Conservation (phyloP, 2,888 invertebrate genomes). For the Malthinus flaveolus region DNA sequence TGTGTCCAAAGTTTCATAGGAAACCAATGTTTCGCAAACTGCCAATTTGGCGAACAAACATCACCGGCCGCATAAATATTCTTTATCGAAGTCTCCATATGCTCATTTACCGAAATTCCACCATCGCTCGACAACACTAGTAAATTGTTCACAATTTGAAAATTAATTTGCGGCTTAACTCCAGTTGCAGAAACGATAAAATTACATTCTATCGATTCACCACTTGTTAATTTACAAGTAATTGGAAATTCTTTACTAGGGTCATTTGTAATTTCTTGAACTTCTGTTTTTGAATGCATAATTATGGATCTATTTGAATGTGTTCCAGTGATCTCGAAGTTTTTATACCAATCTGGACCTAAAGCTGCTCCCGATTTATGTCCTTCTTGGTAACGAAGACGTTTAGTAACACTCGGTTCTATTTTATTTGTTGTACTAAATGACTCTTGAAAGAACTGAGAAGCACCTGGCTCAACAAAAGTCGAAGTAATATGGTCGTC, state of each 20-base stretch:
- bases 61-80: conserved; percentile 96
- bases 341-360: conserved; percentile 94
- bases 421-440: conserved; percentile 40
- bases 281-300: conserved; percentile 66
- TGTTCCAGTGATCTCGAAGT: conserved; percentile 63
- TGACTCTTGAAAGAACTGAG: conserved; percentile 80
- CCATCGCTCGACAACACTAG: conserved; percentile 68
- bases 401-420: conserved; percentile 48
- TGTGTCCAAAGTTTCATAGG: conserved; percentile 98
- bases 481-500: conserved; percentile 91
- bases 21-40: conserved; percentile 79
- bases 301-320: conserved; percentile 55
- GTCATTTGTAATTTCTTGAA: conserved; percentile 51
- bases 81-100: conserved; percentile 77
- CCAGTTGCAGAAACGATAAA: conserved; percentile 96
- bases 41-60: conserved; percentile 85
- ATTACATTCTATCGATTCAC: conserved; percentile 76
- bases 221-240: conserved; percentile 73
- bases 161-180: conserved; percentile 72
- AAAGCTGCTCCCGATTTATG: conserved; percentile 81
- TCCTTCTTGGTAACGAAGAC: conserved; percentile 67
- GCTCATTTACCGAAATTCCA: conserved; percentile 84
- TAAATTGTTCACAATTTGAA: conserved; percentile 56
- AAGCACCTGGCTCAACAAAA: conserved; percentile 95
- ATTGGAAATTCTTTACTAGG: conserved; percentile 64